These are phyloP conservation scores for Cottoperca gobio DNA, from an alignment of 2,797 vertebrate species.

Conservation along the genomic window DNA sequence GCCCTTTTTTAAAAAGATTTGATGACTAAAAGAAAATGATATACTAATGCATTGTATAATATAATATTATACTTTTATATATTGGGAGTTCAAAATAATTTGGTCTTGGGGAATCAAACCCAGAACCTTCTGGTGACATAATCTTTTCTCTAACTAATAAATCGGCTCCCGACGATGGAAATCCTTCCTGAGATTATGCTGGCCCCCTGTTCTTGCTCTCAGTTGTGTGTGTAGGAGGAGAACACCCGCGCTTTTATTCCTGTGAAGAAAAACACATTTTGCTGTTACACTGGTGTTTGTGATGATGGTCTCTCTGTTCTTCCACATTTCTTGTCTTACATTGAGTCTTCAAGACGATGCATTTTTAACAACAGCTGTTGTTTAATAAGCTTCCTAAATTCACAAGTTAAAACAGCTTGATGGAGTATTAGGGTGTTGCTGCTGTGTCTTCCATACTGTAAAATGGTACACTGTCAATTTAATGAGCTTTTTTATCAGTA, in stretches of 20 bases:
- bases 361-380: constrained; percentile 13
- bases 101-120: not conserved
- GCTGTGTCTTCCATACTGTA: not conserved
- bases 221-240: constrained; percentile 50
- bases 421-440: not conserved
- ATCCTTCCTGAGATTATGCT: not conserved
- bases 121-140: not conserved
- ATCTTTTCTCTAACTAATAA: not conserved
- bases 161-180: not conserved
- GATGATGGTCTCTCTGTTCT: constrained; percentile 1
- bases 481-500: not conserved
- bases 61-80: not conserved
- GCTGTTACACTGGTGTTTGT: constrained; percentile 10
- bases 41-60: not conserved
- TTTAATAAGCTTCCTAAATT: not conserved
- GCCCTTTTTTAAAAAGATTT: not conserved
- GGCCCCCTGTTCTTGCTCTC: constrained; percentile 9
- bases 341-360: not conserved
- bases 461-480: not conserved
- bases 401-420: not conserved
- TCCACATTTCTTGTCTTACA: not conserved
- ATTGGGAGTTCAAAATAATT: not conserved
- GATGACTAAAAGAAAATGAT: not conserved
- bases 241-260: constrained; percentile 27
- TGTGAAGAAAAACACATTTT: constrained; percentile 30